phyloP scores from a whole-genome alignment of 2,888 invertebrate species.

The Epistrophella euchroma region DNA sequence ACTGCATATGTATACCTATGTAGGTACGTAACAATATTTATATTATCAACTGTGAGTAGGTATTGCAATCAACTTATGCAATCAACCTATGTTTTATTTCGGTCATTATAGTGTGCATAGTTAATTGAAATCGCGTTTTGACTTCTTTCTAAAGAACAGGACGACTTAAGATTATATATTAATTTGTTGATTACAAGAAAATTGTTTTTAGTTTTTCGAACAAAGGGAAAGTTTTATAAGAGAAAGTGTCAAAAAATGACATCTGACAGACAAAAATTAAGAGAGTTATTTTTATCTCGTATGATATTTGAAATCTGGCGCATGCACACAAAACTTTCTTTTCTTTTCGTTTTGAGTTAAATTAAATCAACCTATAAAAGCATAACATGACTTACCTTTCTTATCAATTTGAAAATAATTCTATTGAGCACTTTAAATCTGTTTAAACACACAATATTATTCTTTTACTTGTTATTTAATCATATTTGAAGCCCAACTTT shows the following conservation, averaged over 20 bases:
- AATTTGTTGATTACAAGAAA: not conserved
- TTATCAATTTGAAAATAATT: not conserved
- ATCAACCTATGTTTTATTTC: too few species aligned
- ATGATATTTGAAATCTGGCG: not conserved
- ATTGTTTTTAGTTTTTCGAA: not conserved
- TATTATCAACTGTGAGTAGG: too few species aligned
- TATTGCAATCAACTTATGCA: too few species aligned
- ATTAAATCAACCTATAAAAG: not conserved
- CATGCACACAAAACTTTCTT: not conserved
- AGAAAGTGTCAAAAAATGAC: not conserved
- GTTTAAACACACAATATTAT: not conserved
- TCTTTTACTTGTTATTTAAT: not conserved
- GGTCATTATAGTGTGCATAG: too few species aligned
- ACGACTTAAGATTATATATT: not conserved
- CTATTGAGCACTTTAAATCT: not conserved
- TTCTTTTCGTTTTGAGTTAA: not conserved
- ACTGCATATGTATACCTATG: too few species aligned
- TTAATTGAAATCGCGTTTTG: too few species aligned
- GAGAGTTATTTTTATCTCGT: not conserved
- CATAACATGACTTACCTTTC: not conserved
- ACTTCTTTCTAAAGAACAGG: too few species aligned
- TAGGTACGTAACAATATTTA: too few species aligned
- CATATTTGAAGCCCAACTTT: not conserved
- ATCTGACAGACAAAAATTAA: not conserved
- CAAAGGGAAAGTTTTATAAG: not conserved